phyloP scores from a whole-genome alignment of 1,140 invertebrate genomes.

The Oncopodura yosiiana region DNA sequence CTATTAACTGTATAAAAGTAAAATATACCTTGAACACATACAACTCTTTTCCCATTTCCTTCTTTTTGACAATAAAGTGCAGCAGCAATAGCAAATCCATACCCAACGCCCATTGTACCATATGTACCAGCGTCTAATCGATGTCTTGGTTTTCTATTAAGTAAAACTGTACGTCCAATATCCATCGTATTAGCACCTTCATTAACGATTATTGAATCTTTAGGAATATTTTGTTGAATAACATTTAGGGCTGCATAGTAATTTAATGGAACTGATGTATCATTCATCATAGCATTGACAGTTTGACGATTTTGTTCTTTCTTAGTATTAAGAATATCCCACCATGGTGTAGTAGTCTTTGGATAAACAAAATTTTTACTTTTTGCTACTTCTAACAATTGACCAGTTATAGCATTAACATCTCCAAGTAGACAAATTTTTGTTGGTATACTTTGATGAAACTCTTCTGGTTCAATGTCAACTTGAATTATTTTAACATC shows the following conservation, averaged over 20 bases:
- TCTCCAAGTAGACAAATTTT: constrained; percentile 69
- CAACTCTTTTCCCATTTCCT: constrained; percentile 65
- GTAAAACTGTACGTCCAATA: constrained; percentile 79
- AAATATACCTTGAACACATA: constrained; percentile 80
- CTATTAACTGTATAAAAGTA: no score
- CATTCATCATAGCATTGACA: constrained; percentile 49
- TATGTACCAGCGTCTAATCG: constrained; percentile 62
- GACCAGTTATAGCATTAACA: constrained; percentile 55
- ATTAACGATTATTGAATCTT: constrained; percentile 82
- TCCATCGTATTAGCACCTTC: constrained; percentile 99
- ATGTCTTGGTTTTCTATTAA: constrained; percentile 71
- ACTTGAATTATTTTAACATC: constrained; percentile 69
- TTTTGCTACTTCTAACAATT: constrained; percentile 44
- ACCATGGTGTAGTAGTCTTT: constrained; percentile 49
- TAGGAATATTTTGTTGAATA: constrained; percentile 59
- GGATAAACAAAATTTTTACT: constrained; percentile 40
- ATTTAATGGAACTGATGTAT: constrained; percentile 68
- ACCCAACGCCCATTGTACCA: constrained; percentile 61
- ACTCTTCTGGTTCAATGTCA: constrained; percentile 79
- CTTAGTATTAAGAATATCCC: constrained; percentile 47
- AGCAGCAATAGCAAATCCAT: constrained; percentile 85
- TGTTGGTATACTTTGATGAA: constrained; percentile 74
- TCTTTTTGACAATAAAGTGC: constrained; percentile 77
- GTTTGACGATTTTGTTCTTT: constrained; percentile 46
- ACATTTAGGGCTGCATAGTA: constrained; percentile 85